Evolutionary conservation across 2,113 vertebrate species (phyloP).

Genomic region (Grantiella picta): DNA sequence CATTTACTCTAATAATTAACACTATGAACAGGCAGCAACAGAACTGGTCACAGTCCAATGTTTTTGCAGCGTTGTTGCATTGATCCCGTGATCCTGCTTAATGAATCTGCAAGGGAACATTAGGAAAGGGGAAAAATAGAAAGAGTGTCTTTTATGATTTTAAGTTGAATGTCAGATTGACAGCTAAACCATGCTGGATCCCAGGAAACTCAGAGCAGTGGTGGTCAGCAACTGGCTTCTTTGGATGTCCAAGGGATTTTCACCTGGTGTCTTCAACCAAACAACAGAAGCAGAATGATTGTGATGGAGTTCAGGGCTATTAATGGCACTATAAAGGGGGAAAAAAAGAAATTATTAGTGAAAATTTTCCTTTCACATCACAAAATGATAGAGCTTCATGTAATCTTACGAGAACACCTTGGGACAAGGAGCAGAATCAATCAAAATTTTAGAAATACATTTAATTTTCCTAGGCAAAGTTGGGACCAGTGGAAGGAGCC

Average conservation of each 20-base stretch:
- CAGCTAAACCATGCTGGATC: constrained; percentile 26
- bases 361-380: neutral
- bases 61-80: neutral
- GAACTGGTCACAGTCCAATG: neutral
- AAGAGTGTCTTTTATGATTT: constrained; percentile 69
- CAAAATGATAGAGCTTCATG: neutral
- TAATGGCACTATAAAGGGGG: constrained; percentile 81
- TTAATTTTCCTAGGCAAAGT: neutral
- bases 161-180: constrained; percentile 18
- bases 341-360: neutral
- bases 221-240: constrained; percentile 20
- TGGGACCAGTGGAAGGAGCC: neutral
- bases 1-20: neutral
- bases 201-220: constrained; percentile 6
- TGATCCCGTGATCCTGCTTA: constrained; percentile 17
- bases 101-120: constrained; percentile 53
- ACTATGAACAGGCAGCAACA: constrained; percentile 9
- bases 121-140: constrained; percentile 61
- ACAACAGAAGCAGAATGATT: constrained; percentile 88
- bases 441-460: neutral
- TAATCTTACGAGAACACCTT: neutral
- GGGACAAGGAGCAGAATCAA: neutral
- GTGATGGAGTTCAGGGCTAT: constrained; percentile 88
- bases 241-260: neutral
- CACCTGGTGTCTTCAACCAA: constrained; percentile 76